Evolutionary conservation across 2,797 vertebrate genomes (phyloP).

Genomic region (Macropodus opercularis): DNA sequence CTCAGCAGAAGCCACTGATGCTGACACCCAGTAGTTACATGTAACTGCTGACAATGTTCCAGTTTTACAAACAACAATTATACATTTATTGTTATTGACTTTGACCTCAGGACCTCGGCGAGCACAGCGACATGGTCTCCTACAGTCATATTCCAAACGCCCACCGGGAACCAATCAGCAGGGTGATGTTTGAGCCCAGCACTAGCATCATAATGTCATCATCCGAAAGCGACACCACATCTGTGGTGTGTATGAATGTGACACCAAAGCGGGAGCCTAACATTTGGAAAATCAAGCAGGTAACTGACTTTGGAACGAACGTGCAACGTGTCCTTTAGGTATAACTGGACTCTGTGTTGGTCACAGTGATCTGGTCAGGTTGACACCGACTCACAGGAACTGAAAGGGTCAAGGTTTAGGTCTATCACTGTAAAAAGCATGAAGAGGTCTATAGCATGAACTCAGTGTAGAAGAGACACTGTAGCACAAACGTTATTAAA

Average conservation of each 20-base stretch:
- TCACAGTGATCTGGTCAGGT: conserved; percentile 36
- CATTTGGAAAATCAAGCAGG: conserved; percentile 68
- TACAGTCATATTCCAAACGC: conserved; percentile 42
- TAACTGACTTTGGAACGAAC: conserved; percentile 10
- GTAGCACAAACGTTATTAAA: conserved; percentile 46
- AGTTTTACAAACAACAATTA: background rate
- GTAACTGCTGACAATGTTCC: background rate
- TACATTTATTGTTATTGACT: background rate
- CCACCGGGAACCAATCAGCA: conserved; percentile 63
- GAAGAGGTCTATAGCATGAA: too few relatives aligned
- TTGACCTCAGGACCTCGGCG: conserved; percentile 53
- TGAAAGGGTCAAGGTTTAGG: conserved; percentile 9
- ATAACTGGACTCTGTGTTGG: background rate
- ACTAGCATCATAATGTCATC: conserved; percentile 56
- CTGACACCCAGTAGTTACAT: background rate
- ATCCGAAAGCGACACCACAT: conserved; percentile 59
- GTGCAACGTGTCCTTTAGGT: too few relatives aligned
- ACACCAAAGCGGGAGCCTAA: conserved; percentile 50
- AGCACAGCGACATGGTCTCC: conserved; percentile 57
- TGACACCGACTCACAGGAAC: conserved; percentile 50
- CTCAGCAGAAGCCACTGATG: background rate
- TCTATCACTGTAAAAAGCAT: background rate
- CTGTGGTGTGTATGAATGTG: conserved; percentile 60
- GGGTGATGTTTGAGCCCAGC: conserved; percentile 51
- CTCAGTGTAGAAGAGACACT: conserved; percentile 15